These are phyloP conservation scores for Aporophyla nigra DNA, from an alignment of 2,888 invertebrate genomes.

Conservation along the genomic window DNA sequence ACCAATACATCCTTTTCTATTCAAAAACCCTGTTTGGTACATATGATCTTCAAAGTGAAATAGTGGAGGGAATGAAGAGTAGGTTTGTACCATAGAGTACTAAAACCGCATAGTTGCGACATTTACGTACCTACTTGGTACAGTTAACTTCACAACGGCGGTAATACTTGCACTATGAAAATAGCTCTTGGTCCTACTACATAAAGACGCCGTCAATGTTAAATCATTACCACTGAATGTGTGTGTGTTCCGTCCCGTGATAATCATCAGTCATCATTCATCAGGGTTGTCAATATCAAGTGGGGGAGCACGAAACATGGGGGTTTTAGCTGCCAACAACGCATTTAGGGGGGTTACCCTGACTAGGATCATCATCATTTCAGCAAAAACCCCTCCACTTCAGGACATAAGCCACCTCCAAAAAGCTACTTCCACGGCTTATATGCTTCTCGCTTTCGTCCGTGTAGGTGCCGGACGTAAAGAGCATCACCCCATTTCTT, in stretches of 20 bases:
- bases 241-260: no score
- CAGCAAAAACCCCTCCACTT: neutral
- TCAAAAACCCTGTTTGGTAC: conserved; percentile 47
- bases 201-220: neutral
- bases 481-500: no score
- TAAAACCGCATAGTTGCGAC: neutral
- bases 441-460: neutral
- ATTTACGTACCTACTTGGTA: neutral
- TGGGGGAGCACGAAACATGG: no score
- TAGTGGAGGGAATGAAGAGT: conserved; percentile 47
- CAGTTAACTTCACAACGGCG: no score
- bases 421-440: no score
- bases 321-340: no score
- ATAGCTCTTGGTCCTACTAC: neutral
- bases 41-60: conserved; percentile 64
- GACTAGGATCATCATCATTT: neutral
- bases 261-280: no score
- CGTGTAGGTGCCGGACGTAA: no score
- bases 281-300: no score
- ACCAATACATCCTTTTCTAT: conserved; percentile 54
- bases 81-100: conserved; percentile 13
- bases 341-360: no score
- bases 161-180: neutral
- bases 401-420: no score
- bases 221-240: neutral